These are phyloP conservation scores for Agonum fuliginosum DNA, from an alignment of 2,888 invertebrate species.

Conservation along the genomic window DNA sequence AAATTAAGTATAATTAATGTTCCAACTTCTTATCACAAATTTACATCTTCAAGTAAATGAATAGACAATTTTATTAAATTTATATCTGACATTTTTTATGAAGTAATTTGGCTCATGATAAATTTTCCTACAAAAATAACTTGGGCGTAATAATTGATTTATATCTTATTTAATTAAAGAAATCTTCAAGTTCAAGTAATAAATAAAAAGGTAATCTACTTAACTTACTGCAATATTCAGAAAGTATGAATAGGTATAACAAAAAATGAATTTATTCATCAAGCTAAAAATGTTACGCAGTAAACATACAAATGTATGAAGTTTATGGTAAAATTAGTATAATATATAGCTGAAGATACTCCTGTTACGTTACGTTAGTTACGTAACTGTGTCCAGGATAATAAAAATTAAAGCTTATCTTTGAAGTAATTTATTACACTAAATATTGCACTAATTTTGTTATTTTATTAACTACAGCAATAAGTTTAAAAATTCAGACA, in stretches of 20 bases:
- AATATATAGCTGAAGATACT: conserved; percentile 17
- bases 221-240: neutral
- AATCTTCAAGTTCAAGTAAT: neutral
- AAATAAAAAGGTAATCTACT: conserved; percentile 1
- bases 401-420: conserved; percentile 31
- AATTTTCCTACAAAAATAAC: neutral
- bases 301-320: neutral
- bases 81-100: conserved; percentile 36
- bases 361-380: too few species aligned
- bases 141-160: conserved; percentile 6
- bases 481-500: conserved; percentile 7
- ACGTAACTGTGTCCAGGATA: too few species aligned
- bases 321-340: neutral
- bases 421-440: neutral
- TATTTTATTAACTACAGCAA: neutral
- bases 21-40: conserved; percentile 43
- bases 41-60: conserved; percentile 48
- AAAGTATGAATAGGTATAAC: too few species aligned
- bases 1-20: conserved; percentile 55
- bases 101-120: conserved; percentile 22
- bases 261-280: neutral
- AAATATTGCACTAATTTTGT: conserved; percentile 8
- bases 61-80: conserved; percentile 49
- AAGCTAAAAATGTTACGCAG: neutral
- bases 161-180: conserved; percentile 22